phyloP scores from a whole-genome alignment of 2,113 vertebrate genomes.

The Corythornis madagascariensis region DNA sequence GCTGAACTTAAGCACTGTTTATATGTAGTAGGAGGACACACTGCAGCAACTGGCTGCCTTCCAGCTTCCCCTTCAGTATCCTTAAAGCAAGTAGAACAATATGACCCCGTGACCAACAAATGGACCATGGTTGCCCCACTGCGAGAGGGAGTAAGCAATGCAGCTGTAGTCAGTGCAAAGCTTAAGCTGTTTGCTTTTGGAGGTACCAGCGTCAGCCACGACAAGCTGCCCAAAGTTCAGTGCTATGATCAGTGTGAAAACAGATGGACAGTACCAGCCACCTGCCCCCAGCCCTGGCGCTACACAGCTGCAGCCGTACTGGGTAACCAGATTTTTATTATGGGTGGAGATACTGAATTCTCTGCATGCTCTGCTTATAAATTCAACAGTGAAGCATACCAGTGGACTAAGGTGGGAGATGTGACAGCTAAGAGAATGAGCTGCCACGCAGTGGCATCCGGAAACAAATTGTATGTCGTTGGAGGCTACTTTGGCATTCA shows the following conservation, averaged over 20 bases:
- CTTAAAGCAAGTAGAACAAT: conserved; percentile 84
- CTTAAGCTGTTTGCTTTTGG: conserved; percentile 86
- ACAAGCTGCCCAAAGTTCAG: conserved; percentile 86
- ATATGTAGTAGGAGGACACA: conserved; percentile 84
- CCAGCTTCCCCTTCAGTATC: conserved; percentile 85
- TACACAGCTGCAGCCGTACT: conserved; percentile 85
- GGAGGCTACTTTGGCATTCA: conserved; percentile 86
- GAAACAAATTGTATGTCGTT: conserved; percentile 84
- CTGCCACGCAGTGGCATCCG: conserved; percentile 84
- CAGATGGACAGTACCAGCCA: conserved; percentile 83
- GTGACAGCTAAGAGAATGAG: conserved; percentile 86
- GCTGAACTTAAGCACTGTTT: conserved; percentile 83
- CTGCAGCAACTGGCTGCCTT: conserved; percentile 82
- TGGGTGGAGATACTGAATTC: conserved; percentile 85
- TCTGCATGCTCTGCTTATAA: conserved; percentile 84
- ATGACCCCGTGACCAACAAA: conserved; percentile 82
- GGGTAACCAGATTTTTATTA: conserved; percentile 86
- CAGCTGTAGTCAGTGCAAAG: conserved; percentile 83
- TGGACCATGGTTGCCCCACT: conserved; percentile 86
- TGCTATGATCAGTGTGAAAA: conserved; percentile 85
- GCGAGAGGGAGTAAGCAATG: conserved; percentile 84
- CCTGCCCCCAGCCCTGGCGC: conserved; percentile 86
- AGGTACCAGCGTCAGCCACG: conserved; percentile 83
- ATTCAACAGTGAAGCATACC: conserved; percentile 85
- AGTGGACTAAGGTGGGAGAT: conserved; percentile 87